Conservation (phyloP, 2,888 invertebrate species). For the Cheilosia variabilis region DNA sequence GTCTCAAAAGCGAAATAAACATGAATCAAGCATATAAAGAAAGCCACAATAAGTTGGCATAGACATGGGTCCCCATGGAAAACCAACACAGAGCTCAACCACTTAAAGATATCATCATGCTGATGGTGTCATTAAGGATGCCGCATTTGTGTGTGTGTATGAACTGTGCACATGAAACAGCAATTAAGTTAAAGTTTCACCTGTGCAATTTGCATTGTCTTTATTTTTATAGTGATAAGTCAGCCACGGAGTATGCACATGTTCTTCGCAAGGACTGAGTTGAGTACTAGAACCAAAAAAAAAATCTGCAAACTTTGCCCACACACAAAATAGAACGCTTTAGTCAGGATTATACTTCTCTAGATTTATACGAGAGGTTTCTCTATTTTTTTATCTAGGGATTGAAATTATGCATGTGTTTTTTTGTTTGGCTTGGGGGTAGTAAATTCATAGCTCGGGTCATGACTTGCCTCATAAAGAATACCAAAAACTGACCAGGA, state of each 20-base stretch:
- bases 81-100: constrained; percentile 18
- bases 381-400: constrained; percentile 15
- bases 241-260: constrained; percentile 15
- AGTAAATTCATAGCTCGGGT: constrained; percentile 48
- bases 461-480: constrained; percentile 51
- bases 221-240: constrained; percentile 35
- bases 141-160: constrained; percentile 13
- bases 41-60: constrained; percentile 37
- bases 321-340: neutral
- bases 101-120: constrained; percentile 48
- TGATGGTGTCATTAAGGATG: constrained; percentile 49
- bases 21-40: neutral
- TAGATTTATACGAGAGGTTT: neutral
- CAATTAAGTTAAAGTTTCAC: constrained; percentile 63
- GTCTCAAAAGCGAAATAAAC: constrained; percentile 7
- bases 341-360: neutral
- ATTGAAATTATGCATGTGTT: constrained; percentile 5
- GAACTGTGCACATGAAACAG: neutral
- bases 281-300: neutral
- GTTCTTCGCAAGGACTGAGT: neutral
- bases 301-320: constrained; percentile 29
- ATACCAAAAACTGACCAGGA: constrained; percentile 15
- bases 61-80: constrained; percentile 12
- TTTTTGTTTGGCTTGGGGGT: neutral
- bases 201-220: constrained; percentile 31